Evolutionary conservation across 2,113 vertebrate genomes (phyloP).

Genomic region (Lasiurus borealis): DNA sequence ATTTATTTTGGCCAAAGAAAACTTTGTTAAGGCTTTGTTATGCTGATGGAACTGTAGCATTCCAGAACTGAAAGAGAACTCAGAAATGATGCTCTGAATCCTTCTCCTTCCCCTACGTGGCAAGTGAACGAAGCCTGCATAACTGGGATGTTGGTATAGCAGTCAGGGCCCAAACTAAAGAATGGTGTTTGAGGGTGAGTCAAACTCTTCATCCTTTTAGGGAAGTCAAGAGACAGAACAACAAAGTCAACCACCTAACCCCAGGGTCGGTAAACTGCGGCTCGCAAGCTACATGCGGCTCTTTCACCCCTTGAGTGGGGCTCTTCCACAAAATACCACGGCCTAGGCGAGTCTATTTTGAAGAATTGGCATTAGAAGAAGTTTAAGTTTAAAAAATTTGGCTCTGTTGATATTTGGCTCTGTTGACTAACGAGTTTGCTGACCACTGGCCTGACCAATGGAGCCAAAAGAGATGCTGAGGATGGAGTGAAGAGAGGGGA

Average conservation of each 20-base stretch:
- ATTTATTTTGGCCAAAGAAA: constrained; percentile 41
- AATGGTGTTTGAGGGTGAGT: neutral
- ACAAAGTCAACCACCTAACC: neutral
- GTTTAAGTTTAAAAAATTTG: too few species aligned
- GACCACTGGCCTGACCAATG: neutral
- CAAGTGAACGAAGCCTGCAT: neutral
- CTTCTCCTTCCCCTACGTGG: neutral
- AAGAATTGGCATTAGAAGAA: too few species aligned
- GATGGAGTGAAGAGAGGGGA: neutral
- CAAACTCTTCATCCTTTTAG: neutral
- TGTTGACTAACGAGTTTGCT: too few species aligned
- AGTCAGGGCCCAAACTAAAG: neutral
- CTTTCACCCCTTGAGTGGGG: too few species aligned
- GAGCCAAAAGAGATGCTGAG: neutral
- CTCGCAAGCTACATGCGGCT: too few species aligned
- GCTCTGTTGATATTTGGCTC: too few species aligned
- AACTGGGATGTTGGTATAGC: neutral
- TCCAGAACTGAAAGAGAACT: constrained; percentile 14
- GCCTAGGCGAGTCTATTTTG: too few species aligned
- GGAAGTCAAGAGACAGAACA: neutral
- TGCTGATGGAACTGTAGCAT: neutral
- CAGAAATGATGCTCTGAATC: neutral
- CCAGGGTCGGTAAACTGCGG: too few species aligned
- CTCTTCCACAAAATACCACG: too few species aligned
- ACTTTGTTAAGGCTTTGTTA: constrained; percentile 43